Evolutionary conservation across 2,888 invertebrate genomes (phyloP).

Genomic region (Dione juno): DNA sequence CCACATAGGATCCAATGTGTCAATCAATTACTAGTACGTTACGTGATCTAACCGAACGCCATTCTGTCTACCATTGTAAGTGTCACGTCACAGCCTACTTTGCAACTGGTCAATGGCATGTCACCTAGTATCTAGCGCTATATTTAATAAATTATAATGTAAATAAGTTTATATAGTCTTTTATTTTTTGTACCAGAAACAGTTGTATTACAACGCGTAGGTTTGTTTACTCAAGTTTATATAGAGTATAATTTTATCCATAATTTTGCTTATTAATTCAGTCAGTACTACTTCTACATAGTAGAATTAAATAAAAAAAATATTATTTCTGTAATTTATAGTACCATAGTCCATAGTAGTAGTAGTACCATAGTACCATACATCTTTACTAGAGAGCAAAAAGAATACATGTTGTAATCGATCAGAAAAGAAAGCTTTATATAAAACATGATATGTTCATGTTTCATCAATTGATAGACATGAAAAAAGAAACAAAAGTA

Average conservation of each 20-base stretch:
- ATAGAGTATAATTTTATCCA: too few species aligned
- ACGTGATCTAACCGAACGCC: constrained; percentile 22
- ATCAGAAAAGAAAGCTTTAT: not conserved
- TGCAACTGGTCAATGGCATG: constrained; percentile 3
- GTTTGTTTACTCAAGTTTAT: too few species aligned
- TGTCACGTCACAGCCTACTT: constrained; percentile 15
- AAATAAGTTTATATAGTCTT: too few species aligned
- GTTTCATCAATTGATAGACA: not conserved
- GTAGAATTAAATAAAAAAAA: too few species aligned
- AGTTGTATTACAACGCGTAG: too few species aligned
- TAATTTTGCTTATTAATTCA: too few species aligned
- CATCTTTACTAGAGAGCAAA: not conserved
- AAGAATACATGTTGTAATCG: not conserved
- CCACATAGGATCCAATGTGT: constrained; percentile 16
- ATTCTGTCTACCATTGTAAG: constrained; percentile 14
- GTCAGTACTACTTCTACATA: too few species aligned
- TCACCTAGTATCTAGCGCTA: not conserved
- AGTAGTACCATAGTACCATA: too few species aligned
- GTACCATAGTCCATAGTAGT: too few species aligned
- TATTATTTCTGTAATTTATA: too few species aligned
- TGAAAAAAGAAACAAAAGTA: not conserved
- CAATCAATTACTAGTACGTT: constrained; percentile 20
- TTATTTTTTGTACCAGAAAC: too few species aligned
- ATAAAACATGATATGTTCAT: not conserved
- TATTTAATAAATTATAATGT: too few species aligned